Conservation (phyloP, 23 tunicate genomes). For the Styela clava region DNA sequence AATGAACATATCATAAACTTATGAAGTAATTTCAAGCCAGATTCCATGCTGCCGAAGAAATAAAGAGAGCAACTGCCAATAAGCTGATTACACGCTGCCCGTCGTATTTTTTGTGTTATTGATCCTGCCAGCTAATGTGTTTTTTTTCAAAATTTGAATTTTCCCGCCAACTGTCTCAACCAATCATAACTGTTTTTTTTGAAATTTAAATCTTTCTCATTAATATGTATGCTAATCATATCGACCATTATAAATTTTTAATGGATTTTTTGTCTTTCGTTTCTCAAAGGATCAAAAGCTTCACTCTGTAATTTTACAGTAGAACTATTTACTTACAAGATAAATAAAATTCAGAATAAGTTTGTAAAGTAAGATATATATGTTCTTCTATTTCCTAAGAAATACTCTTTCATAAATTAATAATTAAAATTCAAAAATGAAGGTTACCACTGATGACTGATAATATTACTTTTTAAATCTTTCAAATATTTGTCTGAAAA, state of each 20-base stretch:
- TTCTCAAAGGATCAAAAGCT: too few species aligned
- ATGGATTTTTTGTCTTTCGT: too few species aligned
- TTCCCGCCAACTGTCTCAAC: background rate
- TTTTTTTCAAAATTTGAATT: too few species aligned
- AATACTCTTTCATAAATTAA: background rate
- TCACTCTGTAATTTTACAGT: too few species aligned
- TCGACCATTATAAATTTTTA: too few species aligned
- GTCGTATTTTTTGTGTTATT: background rate
- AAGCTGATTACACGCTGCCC: background rate
- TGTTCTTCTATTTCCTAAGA: too few species aligned
- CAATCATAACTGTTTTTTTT: background rate
- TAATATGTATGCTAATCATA: background rate
- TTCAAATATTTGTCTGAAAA: background rate
- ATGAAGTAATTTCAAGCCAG: too few species aligned
- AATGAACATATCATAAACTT: too few species aligned
- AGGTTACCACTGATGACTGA: background rate
- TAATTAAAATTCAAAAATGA: background rate
- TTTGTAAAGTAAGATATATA: too few species aligned
- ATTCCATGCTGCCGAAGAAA: background rate
- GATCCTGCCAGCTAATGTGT: background rate
- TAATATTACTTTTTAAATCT: too few species aligned
- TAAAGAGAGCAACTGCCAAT: background rate
- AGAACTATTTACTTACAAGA: too few species aligned
- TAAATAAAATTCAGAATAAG: too few species aligned
- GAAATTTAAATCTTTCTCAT: background rate